Evolutionary conservation across 1,140 invertebrate species (phyloP).

Genomic region (Ruditapes philippinarum): DNA sequence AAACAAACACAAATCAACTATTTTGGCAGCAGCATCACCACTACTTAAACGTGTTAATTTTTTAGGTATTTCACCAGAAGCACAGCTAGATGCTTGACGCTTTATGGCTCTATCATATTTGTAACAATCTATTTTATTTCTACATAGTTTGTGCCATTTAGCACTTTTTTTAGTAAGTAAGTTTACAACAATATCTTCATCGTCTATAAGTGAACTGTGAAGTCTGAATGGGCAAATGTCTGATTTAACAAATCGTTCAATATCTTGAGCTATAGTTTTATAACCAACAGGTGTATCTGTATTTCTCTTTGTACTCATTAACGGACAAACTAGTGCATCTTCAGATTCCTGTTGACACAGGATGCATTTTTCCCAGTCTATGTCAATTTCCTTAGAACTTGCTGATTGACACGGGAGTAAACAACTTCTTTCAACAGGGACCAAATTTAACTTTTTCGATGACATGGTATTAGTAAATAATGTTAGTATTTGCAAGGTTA

Average conservation of each 20-base stretch:
- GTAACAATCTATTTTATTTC: background rate
- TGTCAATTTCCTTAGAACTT: no score
- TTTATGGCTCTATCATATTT: background rate
- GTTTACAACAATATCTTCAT: background rate
- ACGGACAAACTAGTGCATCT: background rate
- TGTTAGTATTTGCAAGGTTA: no score
- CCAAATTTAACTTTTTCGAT: no score
- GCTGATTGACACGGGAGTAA: no score
- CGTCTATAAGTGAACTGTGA: background rate
- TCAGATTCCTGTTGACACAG: no score
- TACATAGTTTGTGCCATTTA: background rate
- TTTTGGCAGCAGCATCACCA: background rate
- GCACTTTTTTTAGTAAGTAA: background rate
- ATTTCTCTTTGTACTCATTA: background rate
- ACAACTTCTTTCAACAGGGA: no score
- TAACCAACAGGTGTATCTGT: background rate
- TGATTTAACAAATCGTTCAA: background rate
- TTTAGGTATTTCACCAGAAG: no score
- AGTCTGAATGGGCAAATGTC: background rate
- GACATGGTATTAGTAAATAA: no score
- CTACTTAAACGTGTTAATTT: no score
- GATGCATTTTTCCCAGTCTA: no score
- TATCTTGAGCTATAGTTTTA: background rate
- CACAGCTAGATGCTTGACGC: background rate
- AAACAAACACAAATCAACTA: background rate